Percentiles rank a stretch among this genome's conserved stretches.
Evolutionary conservation across 2,888 invertebrate genomes (phyloP).

Genomic region (Escarpia spicata): DNA sequence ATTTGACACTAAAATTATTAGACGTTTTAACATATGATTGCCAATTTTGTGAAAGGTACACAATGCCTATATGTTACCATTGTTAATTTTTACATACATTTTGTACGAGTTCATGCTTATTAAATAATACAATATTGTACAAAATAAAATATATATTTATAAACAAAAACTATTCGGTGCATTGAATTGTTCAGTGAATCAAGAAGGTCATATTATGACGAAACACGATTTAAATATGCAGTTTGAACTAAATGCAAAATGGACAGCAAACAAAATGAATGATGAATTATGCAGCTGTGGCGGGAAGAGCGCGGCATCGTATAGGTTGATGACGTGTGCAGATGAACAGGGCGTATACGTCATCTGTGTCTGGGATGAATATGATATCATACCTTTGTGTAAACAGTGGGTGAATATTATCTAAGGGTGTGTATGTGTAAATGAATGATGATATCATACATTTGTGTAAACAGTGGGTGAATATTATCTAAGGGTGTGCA

Average conservation of each 20-base stretch:
- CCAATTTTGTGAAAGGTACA: no score
- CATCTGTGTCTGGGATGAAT: no score
- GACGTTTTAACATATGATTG: not conserved
- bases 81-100: not conserved
- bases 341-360: no score
- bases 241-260: not conserved
- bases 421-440: no score
- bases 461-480: no score
- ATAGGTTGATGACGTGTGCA: no score
- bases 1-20: not conserved
- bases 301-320: not conserved
- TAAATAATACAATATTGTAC: not conserved
- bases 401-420: no score
- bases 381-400: no score
- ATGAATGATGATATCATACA: no score
- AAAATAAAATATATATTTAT: no score
- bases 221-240: not conserved
- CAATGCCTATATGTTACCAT: no score
- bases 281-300: not conserved
- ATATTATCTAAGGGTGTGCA: no score
- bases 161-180: not conserved
- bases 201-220: not conserved
- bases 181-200: not conserved
- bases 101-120: not conserved
- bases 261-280: not conserved